A percentile compares a stretch with the other conserved stretches of the same genome.
phyloP scores from a whole-genome alignment of 2,888 invertebrate genomes.

The Ectemnius lituratus region DNA sequence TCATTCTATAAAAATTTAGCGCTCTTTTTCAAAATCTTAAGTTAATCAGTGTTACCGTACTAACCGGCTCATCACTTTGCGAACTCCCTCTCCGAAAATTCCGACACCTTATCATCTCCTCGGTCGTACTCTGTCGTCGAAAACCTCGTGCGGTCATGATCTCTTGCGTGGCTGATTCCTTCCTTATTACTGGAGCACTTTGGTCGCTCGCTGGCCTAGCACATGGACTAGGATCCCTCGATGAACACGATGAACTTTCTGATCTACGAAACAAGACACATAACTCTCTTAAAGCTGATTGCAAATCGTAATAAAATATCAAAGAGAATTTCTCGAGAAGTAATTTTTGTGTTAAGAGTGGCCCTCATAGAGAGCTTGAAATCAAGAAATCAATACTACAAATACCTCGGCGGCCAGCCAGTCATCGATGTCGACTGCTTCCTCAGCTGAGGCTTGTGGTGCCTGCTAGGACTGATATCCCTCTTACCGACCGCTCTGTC shows the following conservation, averaged over 20 bases:
- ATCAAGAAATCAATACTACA: constrained; percentile 44
- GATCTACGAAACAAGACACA: constrained; percentile 68
- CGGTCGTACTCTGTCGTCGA: constrained; percentile 92
- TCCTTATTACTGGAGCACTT: constrained; percentile 84
- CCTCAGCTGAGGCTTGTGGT: constrained; percentile 84
- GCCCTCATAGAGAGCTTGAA: neutral
- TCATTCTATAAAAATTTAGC: too few species aligned
- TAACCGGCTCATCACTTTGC: constrained; percentile 88
- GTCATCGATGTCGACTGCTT: constrained; percentile 90
- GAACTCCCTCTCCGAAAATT: constrained; percentile 95
- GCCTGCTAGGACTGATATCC: constrained; percentile 88
- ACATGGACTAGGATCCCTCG: constrained; percentile 92
- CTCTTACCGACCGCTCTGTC: constrained; percentile 85
- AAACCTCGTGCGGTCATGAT: constrained; percentile 94
- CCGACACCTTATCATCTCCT: constrained; percentile 94
- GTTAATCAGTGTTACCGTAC: constrained; percentile 9
- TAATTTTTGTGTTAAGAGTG: neutral
- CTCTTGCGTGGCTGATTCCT: constrained; percentile 95
- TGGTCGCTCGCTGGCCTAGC: constrained; percentile 79
- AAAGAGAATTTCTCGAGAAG: too few species aligned
- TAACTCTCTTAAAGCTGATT: neutral
- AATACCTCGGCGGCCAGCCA: constrained; percentile 78
- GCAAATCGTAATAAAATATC: neutral
- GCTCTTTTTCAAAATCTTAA: too few species aligned
- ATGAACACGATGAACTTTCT: constrained; percentile 85